These are phyloP conservation scores for Nesidiocoris tenuis DNA, from an alignment of 2,888 invertebrate species.

Conservation along the genomic window DNA sequence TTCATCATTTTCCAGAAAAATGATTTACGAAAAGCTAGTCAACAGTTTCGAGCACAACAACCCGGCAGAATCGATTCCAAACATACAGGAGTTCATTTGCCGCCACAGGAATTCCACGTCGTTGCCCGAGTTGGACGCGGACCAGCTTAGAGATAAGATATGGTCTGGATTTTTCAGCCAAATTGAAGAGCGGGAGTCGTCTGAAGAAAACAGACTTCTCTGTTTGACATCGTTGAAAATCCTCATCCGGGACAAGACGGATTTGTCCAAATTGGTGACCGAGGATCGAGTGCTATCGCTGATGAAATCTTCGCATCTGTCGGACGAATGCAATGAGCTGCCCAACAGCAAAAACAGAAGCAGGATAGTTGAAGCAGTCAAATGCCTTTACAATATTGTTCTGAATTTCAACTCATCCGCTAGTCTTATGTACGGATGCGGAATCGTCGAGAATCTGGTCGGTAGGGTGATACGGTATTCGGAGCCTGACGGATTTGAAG, in stretches of 20 bases:
- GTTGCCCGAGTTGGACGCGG: conserved; percentile 18
- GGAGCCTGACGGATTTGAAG: conserved; percentile 57
- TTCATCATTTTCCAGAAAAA: not conserved
- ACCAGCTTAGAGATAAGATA: conserved; percentile 17
- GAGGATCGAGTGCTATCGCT: conserved; percentile 68
- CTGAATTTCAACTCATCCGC: conserved; percentile 68
- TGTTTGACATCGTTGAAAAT: conserved; percentile 39
- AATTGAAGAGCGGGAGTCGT: not conserved
- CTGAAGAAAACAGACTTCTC: conserved; percentile 4
- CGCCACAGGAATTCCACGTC: conserved; percentile 9
- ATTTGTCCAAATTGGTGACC: conserved; percentile 67
- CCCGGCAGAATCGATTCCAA: not conserved
- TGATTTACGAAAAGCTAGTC: conserved; percentile 26
- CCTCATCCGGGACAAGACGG: conserved; percentile 72
- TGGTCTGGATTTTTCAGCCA: conserved; percentile 39
- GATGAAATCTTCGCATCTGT: conserved; percentile 66
- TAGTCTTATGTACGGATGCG: conserved; percentile 59
- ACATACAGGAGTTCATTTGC: conserved; percentile 16
- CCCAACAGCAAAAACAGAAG: conserved; percentile 52
- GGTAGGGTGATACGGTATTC: conserved; percentile 65
- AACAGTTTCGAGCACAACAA: conserved; percentile 5
- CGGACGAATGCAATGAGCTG: conserved; percentile 42
- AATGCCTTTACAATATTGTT: conserved; percentile 85
- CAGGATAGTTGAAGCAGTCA: conserved; percentile 67
- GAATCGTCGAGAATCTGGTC: conserved; percentile 70